A percentile compares a stretch with the other conserved stretches of the same genome.
Conservation (phyloP, 2,797 vertebrate genomes). For the Bryconaethiops microstoma region DNA sequence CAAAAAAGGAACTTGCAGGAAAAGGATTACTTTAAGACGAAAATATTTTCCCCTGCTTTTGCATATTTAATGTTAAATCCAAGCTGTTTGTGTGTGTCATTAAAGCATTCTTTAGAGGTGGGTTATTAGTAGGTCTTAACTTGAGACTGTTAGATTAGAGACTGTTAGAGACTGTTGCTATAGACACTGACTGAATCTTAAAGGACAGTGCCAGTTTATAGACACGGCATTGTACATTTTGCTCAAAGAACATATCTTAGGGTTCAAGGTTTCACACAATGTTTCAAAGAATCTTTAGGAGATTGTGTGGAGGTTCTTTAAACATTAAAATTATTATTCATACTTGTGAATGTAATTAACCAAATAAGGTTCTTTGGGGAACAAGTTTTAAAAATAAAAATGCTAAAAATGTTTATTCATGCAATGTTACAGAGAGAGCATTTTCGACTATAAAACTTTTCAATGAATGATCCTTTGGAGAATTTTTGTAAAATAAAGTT, state of each 20-base stretch:
- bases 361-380: too few species aligned
- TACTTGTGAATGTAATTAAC: too few species aligned
- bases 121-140: neutral
- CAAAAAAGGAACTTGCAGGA: neutral
- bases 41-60: neutral
- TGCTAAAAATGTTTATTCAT: too few species aligned
- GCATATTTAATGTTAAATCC: neutral
- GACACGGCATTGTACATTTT: neutral
- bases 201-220: neutral
- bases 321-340: too few species aligned
- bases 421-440: too few species aligned
- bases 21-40: neutral
- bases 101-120: neutral
- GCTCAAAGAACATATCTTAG: neutral
- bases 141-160: too few species aligned
- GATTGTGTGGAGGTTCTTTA: neutral
- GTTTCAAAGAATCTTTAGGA: neutral
- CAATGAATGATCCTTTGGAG: too few species aligned
- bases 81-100: conserved; percentile 2
- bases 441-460: too few species aligned
- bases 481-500: too few species aligned
- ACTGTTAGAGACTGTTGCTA: neutral
- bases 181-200: neutral
- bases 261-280: neutral
- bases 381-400: too few species aligned